Base-by-base conservation (phyloP, 2,888 invertebrate genomes). In the Troides oblongomaculatus region DNA sequence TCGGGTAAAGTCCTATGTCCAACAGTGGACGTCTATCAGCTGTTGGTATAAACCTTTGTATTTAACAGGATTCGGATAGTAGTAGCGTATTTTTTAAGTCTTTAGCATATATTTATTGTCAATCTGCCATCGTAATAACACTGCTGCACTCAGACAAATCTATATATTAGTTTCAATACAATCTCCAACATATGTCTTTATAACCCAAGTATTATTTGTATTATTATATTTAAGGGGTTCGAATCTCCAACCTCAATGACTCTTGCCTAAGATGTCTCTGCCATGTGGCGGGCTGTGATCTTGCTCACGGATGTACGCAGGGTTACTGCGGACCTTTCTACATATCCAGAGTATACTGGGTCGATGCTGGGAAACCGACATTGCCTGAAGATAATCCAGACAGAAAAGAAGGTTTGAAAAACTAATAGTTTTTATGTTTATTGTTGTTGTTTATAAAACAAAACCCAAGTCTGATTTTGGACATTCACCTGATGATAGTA, bases 241-340 rank as follows among this genome's bases (percentile, higher is more conserved):
- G 80, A 75, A 79, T 93, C 53, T 85, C 93, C 0, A 93, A 93
- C 77, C 81, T 94, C 69, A 90, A 92, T 79, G 89, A 89, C 0
- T 78, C 90, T 1, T 95, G 95, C 74, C 76, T 94, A 60, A 87
- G 93, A 0, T 95, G 95, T 74, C 85, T 95, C 17, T 95, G 95
- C 75, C 87, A 93, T 76, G 93, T 94, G n/a, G 89, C 93, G 0
- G 91, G 92, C 1, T 94, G 94, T 73, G 92, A 94, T 79, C 77
- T 90, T 66, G 86, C 90, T 0, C 85, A 91, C 66, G 93, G 93
- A 5, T 95, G 95, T 80, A 82, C 83, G 0, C 88, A 84, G 0
- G 94, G 94, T 0, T 94, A 94, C 81, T 95, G 95, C 78, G 95
- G 95, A 0, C 94, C 94, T 0, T 95, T 94, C 84, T 93, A 93